Conservation (phyloP, 2,888 invertebrate genomes). For the Chrysina gloriosa region DNA sequence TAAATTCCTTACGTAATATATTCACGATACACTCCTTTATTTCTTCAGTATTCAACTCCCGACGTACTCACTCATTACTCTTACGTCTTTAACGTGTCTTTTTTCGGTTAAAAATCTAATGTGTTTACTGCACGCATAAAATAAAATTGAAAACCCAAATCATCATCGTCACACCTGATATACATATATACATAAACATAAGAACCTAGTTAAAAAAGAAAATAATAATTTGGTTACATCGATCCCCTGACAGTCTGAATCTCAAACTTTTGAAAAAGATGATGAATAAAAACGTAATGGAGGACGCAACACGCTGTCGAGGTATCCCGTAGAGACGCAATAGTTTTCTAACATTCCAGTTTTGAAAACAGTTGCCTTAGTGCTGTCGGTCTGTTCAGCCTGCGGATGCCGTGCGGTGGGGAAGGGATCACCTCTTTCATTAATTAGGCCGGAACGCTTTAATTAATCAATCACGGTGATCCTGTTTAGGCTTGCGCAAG, state of each 20-base stretch:
- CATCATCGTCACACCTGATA: constrained; percentile 32
- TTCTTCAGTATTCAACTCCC: not conserved
- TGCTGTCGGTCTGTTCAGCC: constrained; percentile 58
- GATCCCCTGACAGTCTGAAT: constrained; percentile 55
- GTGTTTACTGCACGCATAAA: not conserved
- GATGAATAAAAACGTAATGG: constrained; percentile 30
- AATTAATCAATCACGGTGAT: constrained; percentile 12
- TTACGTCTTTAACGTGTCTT: not conserved
- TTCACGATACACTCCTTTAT: not conserved
- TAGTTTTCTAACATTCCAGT: constrained; percentile 66
- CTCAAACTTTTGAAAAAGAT: constrained; percentile 45
- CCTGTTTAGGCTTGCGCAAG: constrained; percentile 20
- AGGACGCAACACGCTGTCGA: constrained; percentile 49
- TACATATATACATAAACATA: constrained; percentile 37
- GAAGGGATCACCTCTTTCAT: constrained; percentile 31
- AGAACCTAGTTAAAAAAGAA: constrained; percentile 36
- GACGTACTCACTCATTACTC: constrained; percentile 10
- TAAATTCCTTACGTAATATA: constrained; percentile 12
- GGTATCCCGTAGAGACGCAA: constrained; percentile 57
- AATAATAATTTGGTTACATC: constrained; percentile 43
- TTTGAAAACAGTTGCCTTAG: constrained; percentile 65
- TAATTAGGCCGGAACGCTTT: not conserved
- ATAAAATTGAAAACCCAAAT: constrained; percentile 42
- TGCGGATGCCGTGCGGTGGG: constrained; percentile 49
- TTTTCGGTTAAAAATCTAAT: constrained; percentile 2